Evolutionary conservation across 1,140 invertebrate species (phyloP), one percentile per base, ranked within the genome.

Genomic region (Kradibia gibbosae): DNA sequence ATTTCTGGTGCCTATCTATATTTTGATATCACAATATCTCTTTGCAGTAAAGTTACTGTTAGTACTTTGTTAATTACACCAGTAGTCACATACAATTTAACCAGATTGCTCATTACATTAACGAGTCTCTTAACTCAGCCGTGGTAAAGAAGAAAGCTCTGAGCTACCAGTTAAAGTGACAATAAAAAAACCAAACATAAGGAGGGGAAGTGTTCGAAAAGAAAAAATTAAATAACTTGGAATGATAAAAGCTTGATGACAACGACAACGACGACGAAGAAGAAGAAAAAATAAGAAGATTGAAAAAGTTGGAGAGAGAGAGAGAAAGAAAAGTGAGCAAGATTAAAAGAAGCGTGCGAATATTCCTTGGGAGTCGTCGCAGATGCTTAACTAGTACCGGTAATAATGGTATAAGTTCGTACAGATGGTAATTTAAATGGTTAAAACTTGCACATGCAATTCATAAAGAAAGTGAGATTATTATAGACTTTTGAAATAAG

Each of bases 151-250:
- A 34, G 42, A 60, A 75, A 31, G 17, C 13, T n/a, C 31, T 10
- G 28, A 60, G 1, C 8, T 5, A 34, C 5, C 0, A 28, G 53
- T 34, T 1, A 3, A 60, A 11, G 15, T 4, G 17, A 34, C 31
- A 76, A 60, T 82, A 60, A 71, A 73, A 60, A 28, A 45, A 42
- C 22, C 36, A 84, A 84, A 83, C 82, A 82, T 85, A 83, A 80
- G 31, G 45, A 84, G 81, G 82, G 83, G 84, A 85, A 84, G 81
- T 74, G 57, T 84, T 81, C 82, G 80, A 80, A 83, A 83, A 84
- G 84, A 84, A 85, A 80, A 85, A 81, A 85, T 84, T 80, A 85
- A 72, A 71, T 76, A 81, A 70, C 31, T 60, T 48, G 28, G 67
- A 72, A 15, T 20, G 45, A 34, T 53, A 31, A 71, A 53, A 53